These are phyloP conservation scores for Tromatobia lineatoria DNA, from an alignment of 2,888 invertebrate genomes.

Conservation along the genomic window DNA sequence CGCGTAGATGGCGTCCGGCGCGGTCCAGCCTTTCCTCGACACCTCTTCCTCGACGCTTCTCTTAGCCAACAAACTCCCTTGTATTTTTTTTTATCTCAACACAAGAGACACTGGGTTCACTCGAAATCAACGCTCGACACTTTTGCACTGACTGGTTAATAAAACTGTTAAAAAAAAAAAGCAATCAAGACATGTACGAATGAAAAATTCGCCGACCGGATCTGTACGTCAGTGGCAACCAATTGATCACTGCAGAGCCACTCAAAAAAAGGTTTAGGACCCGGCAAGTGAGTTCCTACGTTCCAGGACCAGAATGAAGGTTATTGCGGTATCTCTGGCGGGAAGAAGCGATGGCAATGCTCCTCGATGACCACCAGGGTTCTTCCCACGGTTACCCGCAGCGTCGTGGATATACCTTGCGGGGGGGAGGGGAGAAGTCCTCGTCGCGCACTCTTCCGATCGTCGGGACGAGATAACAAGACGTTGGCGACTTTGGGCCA, in stretches of 20 bases:
- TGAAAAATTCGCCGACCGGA: not conserved
- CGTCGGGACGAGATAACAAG: constrained; percentile 67
- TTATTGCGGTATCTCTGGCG: constrained; percentile 33
- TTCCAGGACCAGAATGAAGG: constrained; percentile 9
- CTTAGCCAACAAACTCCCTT: constrained; percentile 49
- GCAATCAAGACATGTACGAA: too few relatives aligned
- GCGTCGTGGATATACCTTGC: constrained; percentile 28
- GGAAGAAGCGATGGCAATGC: constrained; percentile 10
- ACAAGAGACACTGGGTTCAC: constrained; percentile 46
- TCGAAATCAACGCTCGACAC: constrained; percentile 53
- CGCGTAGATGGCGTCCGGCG: constrained; percentile 85
- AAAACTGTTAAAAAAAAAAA: not conserved
- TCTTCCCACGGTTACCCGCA: constrained; percentile 60
- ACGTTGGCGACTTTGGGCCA: constrained; percentile 46
- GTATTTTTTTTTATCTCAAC: constrained; percentile 16
- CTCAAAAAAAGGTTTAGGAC: constrained; percentile 20
- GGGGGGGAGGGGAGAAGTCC: constrained; percentile 36
- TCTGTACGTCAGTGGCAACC: not conserved
- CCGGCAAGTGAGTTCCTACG: constrained; percentile 3
- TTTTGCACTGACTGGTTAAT: constrained; percentile 46
- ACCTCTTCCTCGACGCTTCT: constrained; percentile 61
- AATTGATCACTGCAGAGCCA: not conserved
- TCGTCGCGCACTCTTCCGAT: constrained; percentile 64
- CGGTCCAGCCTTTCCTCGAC: constrained; percentile 72
- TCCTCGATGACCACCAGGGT: constrained; percentile 49